Evolutionary conservation across 2,888 invertebrate genomes (phyloP), one percentile per base, ranked within the genome.

Genomic region (Calliopum simillimum): DNA sequence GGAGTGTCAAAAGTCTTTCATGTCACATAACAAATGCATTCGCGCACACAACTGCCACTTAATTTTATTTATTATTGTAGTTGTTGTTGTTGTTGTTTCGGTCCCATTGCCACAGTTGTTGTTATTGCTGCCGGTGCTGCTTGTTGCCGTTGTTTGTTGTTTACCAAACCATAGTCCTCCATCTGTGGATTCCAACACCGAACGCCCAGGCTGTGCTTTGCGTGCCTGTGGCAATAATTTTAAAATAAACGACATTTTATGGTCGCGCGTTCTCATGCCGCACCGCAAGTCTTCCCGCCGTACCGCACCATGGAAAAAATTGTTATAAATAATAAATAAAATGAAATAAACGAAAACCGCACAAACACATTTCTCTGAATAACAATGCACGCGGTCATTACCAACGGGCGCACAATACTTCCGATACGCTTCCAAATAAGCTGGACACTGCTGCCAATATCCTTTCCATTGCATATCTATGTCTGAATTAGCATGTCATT

Each of bases 161-260:
- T 41, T 19, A 14, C 33, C 33, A 8, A 33, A 33, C 13, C 16
- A 23, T 51, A 13, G 51, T 19, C 6, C 19, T 1, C 12, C 25
- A 12, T 49, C 49, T 49, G 53, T 4, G 44, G 23, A 41, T 8
- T 23, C 46, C 56, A 6, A 23, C 51, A 21, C 43, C 43, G 51
- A 21, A 41, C 53, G 19, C 13, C 43, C 46, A 25, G 23, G 19
- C 49, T 47, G 46, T 43, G 47, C 47, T 71, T 74, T 72, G 74
- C 74, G 72, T 76, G 75, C 74, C 70, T 66, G 70, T 69, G 73
- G 76, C 72, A 70, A 73, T 75, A 75, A 76, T 73, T 73, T 74
- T 71, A 63, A 73, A 76, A 70, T 73, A 70, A 72, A 73, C 49
- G 72, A 72, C 74, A 74, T 70, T 76, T 76, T 71, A 74, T 67